Percentiles rank a stretch among this genome's conserved stretches.
phyloP scores from a whole-genome alignment of 2,797 vertebrate genomes.

The Chrosomus eos region DNA sequence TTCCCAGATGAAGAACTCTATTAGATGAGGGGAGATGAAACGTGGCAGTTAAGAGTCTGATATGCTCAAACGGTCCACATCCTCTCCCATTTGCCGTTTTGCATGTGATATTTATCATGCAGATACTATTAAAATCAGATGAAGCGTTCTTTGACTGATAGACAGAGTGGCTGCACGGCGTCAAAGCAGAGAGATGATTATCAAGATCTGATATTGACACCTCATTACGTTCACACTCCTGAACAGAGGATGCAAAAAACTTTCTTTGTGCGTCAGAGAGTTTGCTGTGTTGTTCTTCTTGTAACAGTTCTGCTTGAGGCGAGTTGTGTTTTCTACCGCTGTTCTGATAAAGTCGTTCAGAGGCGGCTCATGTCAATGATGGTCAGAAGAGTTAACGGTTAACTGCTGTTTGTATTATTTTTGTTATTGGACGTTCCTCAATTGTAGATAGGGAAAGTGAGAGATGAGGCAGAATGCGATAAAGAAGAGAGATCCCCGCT shows the following conservation, averaged over 20 bases:
- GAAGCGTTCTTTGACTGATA: slow-evolving; percentile 53
- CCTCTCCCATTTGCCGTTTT: slow-evolving; percentile 59
- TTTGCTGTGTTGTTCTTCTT: slow-evolving; percentile 14
- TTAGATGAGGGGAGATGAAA: slow-evolving; percentile 55
- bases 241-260: slow-evolving; percentile 49
- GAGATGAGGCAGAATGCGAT: not conserved
- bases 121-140: slow-evolving; percentile 61
- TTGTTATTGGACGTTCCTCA: not conserved
- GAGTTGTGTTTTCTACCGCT: not conserved
- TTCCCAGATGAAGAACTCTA: slow-evolving; percentile 43
- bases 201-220: slow-evolving; percentile 49
- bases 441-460: not conserved
- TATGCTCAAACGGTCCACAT: slow-evolving; percentile 43
- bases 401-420: not conserved
- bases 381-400: not conserved
- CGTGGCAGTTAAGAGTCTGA: slow-evolving; percentile 53
- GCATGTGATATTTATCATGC: slow-evolving; percentile 57
- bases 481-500: not conserved
- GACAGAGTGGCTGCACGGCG: slow-evolving; percentile 28
- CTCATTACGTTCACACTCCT: slow-evolving; percentile 53
- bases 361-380: not conserved
- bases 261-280: slow-evolving; percentile 28
- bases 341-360: slow-evolving; percentile 1
- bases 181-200: slow-evolving; percentile 51
- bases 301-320: slow-evolving; percentile 18